phyloP scores from a whole-genome alignment of 2,797 vertebrate species.

The Siniperca obscura region DNA sequence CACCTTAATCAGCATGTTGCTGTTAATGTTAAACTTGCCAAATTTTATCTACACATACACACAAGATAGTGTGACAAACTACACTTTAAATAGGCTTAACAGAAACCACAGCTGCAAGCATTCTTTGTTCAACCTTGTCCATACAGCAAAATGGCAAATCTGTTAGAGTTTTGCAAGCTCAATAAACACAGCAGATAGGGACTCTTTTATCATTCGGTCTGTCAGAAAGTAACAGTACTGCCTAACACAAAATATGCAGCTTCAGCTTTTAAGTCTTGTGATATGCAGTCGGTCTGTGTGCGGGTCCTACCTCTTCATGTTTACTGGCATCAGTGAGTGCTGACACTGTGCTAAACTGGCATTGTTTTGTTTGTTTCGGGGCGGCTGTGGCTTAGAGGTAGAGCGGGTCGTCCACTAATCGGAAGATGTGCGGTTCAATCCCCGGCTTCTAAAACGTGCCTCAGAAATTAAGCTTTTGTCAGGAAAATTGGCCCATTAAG shows the following conservation, averaged over 20 bases:
- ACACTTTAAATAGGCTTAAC: constrained; percentile 57
- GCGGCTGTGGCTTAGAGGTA: too few species aligned
- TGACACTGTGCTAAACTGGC: constrained; percentile 9
- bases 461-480: neutral
- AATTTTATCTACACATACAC: constrained; percentile 3
- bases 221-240: constrained; percentile 10
- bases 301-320: neutral
- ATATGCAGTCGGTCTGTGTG: constrained; percentile 7
- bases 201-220: constrained; percentile 38
- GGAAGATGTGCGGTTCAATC: too few species aligned
- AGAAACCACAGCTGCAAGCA: constrained; percentile 54
- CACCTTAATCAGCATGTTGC: constrained; percentile 17
- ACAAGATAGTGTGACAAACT: constrained; percentile 20
- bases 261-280: constrained; percentile 19
- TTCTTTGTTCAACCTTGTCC: constrained; percentile 42
- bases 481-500: neutral
- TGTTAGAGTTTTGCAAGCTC: constrained; percentile 50
- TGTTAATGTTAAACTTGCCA: constrained; percentile 24
- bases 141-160: constrained; percentile 56
- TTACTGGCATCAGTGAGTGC: neutral
- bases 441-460: neutral
- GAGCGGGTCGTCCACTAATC: too few species aligned
- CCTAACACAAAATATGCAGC: constrained; percentile 13
- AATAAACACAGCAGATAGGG: constrained; percentile 37
- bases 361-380: neutral